Conservation (phyloP, 2,113 vertebrate species). For the Lutjanus erythropterus region DNA sequence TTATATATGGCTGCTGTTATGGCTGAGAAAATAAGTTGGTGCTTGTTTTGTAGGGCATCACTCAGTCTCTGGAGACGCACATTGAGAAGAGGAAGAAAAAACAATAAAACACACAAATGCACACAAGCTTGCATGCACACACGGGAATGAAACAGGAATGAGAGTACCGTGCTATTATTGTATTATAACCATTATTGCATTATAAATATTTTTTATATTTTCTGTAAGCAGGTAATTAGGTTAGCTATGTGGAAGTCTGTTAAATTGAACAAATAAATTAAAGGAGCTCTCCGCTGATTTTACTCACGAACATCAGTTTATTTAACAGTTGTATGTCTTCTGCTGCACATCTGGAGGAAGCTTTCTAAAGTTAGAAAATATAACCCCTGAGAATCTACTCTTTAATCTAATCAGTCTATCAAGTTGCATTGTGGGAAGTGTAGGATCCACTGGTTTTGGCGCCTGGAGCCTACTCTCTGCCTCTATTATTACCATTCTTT, state of each 20-base stretch:
- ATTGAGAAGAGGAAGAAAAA: slow-evolving; percentile 18
- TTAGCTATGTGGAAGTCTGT: neutral
- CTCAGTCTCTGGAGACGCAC: slow-evolving; percentile 30
- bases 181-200: neutral
- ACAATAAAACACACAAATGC: neutral
- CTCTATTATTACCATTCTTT: neutral
- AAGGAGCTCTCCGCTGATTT: neutral
- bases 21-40: slow-evolving; percentile 58
- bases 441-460: neutral
- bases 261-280: slow-evolving; percentile 2
- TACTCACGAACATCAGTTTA: neutral
- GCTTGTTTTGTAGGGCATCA: slow-evolving; percentile 55
- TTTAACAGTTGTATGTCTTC: neutral
- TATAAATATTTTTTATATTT: neutral
- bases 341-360: neutral
- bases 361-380: neutral
- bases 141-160: neutral
- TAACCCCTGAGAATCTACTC: neutral
- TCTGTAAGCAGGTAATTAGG: neutral
- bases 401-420: neutral
- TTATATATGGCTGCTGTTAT: slow-evolving; percentile 49
- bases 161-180: neutral
- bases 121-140: neutral
- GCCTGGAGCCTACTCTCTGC: neutral
- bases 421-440: neutral